Evolutionary conservation across 2,797 vertebrate genomes (phyloP), one percentile per base, ranked within the genome.

Genomic region (Falco cherrug): DNA sequence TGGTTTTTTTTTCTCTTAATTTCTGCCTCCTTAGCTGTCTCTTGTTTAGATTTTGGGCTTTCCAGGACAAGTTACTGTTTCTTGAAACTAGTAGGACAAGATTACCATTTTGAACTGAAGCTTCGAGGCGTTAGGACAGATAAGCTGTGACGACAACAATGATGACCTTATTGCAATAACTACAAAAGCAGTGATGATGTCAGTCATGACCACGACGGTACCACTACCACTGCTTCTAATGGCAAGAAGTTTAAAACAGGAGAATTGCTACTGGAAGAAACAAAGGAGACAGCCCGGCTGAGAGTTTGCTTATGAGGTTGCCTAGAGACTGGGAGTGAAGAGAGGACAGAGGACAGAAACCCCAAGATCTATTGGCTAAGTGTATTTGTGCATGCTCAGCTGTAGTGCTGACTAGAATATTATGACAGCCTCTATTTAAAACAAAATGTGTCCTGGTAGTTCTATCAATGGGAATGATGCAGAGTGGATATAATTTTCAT

Each of bases 121-220:
- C 35, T 86, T 76, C 35, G 51, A 31, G 47, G 48, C 18, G 16
- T 71, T 67, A 53, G 3, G 24, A 6, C 31, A 48, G 83, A 41
- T 65, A 69, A 84, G 19, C 1, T 2, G 31, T 29, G 12, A 22
- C 4, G 51, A 16, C 0, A 4, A 84, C 9, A 39, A 20, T 4
- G 11, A 21, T 39, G 5, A 26, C 45, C 71, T 91, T 11, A 57
- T 57, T 89, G 20, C 18, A 28, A 45, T 4, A 60, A 29, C n/a
- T 71, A 75, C 79, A 69, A 61, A 76, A 68, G 17, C 24, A 68
- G 26, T 54, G 33, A 50, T 60, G 9, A 51, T 61, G 37, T 57
- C 73, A 70, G 31, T 77, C 39, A 73, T 1, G 3, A 56, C 53
- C 59, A 51, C 43, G 37, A 70, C 0, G 5, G 16, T 60, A 63